Base-by-base conservation (phyloP, 2,797 vertebrate genomes). In the Poecilia wingei region DNA sequence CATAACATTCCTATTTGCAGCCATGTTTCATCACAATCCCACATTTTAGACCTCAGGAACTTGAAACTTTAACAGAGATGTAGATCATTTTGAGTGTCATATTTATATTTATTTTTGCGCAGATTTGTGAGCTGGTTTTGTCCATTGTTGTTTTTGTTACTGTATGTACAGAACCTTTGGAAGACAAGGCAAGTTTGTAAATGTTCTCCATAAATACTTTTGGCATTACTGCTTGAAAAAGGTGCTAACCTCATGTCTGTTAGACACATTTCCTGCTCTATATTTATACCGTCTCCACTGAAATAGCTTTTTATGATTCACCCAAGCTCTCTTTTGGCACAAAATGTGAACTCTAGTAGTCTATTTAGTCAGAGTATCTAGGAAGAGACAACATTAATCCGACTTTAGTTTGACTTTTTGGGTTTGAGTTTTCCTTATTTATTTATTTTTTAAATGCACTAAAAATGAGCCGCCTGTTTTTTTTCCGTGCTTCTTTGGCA, bases 401-500 rank as follows among this genome's bases (percentile, higher is more conserved):
- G 22, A 76, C 45, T 39, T 66, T 8, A 39, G 20, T 76, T 36
- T 43, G 25, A 47, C 45, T 46, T 25, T 45, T 41, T 25, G 28
- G 57, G 22, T 25, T 33, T 49, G 12, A 49, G 20, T 16, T 39
- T 68, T 47, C 28, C 41, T 8, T 33, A 51, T 53, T 53, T 49
- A 4, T 49, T 49, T 31, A 31, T 31, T 13, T 61, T 41, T 61
- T 41, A 70, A 49, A 80, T 0, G 2, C 18, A 33, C 69, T 33
- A 82, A 33, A 71, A 74, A 81, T 39, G 0, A 71, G 55, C 33
- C n/a, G 39, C 2, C 45, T 79, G 70, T 7, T 14, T 73, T 36
- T 86, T 87, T 88, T 79, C 55, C 73, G 79, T 20, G 31, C 43
- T 53, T 72, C 41, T 55, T 55, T 74, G 55, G 74, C 49, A 69